These are phyloP conservation scores for Sardinella longiceps DNA, from an alignment of 2,797 vertebrate genomes.

Conservation along the genomic window DNA sequence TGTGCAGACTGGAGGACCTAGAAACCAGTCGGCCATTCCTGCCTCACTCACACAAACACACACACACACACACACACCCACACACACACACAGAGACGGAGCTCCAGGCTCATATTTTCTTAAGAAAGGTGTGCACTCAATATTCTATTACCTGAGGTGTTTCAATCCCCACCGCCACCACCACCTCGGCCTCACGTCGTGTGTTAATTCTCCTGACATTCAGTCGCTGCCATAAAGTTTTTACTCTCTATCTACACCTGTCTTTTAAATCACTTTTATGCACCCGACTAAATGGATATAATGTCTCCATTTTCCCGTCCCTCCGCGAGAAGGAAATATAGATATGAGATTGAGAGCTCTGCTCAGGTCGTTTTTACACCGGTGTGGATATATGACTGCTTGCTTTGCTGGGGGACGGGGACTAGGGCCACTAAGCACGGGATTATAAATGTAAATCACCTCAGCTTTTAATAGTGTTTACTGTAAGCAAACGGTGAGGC, in stretches of 20 bases:
- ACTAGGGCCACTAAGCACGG: constrained; percentile 57
- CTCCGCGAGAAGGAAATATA: not conserved
- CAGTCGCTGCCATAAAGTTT: not conserved
- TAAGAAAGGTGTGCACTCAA: not conserved
- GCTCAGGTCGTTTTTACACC: not conserved
- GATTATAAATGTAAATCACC: constrained; percentile 50
- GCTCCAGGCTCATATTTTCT: not conserved
- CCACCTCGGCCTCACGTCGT: too few species aligned
- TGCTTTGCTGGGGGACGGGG: not conserved
- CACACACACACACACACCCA: too few species aligned
- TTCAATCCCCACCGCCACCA: not conserved
- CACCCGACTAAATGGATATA: constrained; percentile 12
- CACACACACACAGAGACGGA: not conserved
- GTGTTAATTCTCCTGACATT: not conserved
- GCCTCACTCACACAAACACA: too few species aligned
- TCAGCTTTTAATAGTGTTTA: constrained; percentile 45
- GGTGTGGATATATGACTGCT: not conserved
- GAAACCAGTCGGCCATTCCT: not conserved
- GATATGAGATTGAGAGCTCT: not conserved
- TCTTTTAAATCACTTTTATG: constrained; percentile 1
- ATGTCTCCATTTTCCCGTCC: not conserved
- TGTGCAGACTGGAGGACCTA: not conserved
- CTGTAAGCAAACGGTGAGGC: constrained; percentile 45
- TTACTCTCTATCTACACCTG: not conserved
- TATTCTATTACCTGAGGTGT: too few species aligned